Conservation (phyloP, 2,888 invertebrate genomes). For the Campaea margaritaria region DNA sequence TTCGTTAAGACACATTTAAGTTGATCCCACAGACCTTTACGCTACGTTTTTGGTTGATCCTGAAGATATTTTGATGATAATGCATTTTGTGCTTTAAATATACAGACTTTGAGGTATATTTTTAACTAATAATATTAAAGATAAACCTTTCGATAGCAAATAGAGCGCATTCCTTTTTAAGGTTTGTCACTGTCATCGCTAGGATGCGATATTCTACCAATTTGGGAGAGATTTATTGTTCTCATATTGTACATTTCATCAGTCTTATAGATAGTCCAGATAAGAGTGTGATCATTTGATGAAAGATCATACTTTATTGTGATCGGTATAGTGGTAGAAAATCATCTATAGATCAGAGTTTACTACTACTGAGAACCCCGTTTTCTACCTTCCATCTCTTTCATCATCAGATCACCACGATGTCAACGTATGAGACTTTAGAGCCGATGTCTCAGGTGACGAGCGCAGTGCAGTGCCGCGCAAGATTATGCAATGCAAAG, state of each 20-base stretch:
- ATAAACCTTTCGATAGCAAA: constrained; percentile 2
- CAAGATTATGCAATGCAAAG: no score
- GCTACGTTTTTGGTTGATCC: background rate
- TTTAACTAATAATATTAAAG: background rate
- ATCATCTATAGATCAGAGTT: no score
- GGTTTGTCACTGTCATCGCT: constrained; percentile 5
- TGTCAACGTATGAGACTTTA: no score
- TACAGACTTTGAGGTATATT: background rate
- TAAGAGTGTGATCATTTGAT: background rate
- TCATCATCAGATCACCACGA: no score
- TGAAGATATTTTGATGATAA: background rate
- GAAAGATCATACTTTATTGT: background rate
- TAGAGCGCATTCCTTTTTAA: constrained; percentile 4
- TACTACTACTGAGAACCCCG: no score
- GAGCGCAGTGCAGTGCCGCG: no score
- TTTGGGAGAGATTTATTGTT: background rate
- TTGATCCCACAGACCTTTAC: no score
- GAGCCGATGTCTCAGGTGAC: no score
- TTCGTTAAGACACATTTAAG: background rate
- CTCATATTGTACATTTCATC: background rate
- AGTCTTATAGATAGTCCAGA: background rate
- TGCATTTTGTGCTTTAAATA: background rate
- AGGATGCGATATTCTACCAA: constrained; percentile 8
- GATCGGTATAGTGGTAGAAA: no score
- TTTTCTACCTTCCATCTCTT: no score